Evolutionary conservation across 1,140 invertebrate genomes (phyloP).

Genomic region (Drosophila pseudoobscura): DNA sequence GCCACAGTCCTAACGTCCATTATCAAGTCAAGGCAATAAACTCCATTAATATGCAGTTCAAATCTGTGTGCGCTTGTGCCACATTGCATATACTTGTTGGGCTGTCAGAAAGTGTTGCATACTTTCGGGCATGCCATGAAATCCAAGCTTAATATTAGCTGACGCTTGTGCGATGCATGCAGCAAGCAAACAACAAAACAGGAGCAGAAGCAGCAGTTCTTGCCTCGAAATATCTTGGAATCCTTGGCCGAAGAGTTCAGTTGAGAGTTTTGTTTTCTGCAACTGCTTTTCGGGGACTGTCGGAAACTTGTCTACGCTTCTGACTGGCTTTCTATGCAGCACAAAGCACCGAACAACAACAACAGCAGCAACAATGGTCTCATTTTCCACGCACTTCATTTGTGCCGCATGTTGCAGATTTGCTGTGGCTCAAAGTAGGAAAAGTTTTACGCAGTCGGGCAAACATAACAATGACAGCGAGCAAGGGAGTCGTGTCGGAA

Average conservation of each 20-base stretch:
- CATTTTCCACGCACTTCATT: slow-evolving; percentile 64
- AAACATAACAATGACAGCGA: slow-evolving; percentile 26
- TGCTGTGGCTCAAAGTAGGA: not conserved
- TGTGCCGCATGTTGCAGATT: slow-evolving; percentile 31
- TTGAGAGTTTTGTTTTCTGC: slow-evolving; percentile 26
- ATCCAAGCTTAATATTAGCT: slow-evolving; percentile 1
- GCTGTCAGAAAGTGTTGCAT: slow-evolving; percentile 30
- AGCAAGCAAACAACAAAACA: slow-evolving; percentile 13
- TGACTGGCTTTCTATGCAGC: slow-evolving; percentile 22
- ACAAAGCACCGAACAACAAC: slow-evolving; percentile 4
- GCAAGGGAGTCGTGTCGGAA: not conserved
- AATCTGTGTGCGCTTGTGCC: not conserved
- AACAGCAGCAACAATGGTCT: slow-evolving; percentile 46
- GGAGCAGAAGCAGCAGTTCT: slow-evolving; percentile 6
- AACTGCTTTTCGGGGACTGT: slow-evolving; percentile 48
- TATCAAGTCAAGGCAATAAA: slow-evolving; percentile 1
- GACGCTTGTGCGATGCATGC: slow-evolving; percentile 20
- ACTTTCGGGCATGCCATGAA: slow-evolving; percentile 23
- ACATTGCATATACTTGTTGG: slow-evolving; percentile 41
- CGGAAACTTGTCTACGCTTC: slow-evolving; percentile 63
- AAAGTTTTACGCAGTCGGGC: slow-evolving; percentile 24
- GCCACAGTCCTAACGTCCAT: too few relatives aligned
- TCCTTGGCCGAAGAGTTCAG: slow-evolving; percentile 11
- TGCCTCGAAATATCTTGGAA: slow-evolving; percentile 16
- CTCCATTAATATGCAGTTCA: slow-evolving; percentile 1